These are phyloP conservation scores for Cepaea nemoralis DNA, from an alignment of 1,140 invertebrate species.

Conservation along the genomic window DNA sequence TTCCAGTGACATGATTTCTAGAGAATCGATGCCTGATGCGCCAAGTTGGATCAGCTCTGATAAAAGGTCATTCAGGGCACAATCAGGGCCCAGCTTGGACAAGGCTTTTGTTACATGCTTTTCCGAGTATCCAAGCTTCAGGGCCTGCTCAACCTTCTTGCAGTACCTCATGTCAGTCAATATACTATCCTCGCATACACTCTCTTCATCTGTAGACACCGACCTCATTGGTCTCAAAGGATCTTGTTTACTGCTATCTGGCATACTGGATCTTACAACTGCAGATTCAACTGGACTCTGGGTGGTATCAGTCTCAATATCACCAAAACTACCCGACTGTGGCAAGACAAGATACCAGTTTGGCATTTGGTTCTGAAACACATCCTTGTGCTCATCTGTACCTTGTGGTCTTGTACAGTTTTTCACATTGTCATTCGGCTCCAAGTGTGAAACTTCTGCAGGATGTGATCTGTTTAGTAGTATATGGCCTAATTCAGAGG, in stretches of 20 bases:
- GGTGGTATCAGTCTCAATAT: background rate
- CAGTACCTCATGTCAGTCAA: conserved; percentile 56
- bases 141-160: conserved; percentile 81
- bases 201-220: conserved; percentile 32
- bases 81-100: conserved; percentile 81
- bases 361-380: background rate
- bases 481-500: background rate
- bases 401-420: too few species aligned
- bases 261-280: background rate
- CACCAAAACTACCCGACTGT: background rate
- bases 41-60: conserved; percentile 76
- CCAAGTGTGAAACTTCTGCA: background rate
- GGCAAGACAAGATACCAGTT: background rate
- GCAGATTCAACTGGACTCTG: background rate
- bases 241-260: background rate
- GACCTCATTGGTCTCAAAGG: background rate
- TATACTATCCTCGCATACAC: conserved; percentile 25
- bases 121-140: conserved; percentile 93
- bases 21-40: background rate
- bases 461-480: background rate
- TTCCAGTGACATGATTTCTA: background rate
- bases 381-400: background rate
- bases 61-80: conserved; percentile 84
- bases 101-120: conserved; percentile 85
- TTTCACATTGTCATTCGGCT: background rate